Evolutionary conservation across 2,113 vertebrate species (phyloP), one percentile per base, ranked within the genome.

Genomic region (Sylvietta virens): DNA sequence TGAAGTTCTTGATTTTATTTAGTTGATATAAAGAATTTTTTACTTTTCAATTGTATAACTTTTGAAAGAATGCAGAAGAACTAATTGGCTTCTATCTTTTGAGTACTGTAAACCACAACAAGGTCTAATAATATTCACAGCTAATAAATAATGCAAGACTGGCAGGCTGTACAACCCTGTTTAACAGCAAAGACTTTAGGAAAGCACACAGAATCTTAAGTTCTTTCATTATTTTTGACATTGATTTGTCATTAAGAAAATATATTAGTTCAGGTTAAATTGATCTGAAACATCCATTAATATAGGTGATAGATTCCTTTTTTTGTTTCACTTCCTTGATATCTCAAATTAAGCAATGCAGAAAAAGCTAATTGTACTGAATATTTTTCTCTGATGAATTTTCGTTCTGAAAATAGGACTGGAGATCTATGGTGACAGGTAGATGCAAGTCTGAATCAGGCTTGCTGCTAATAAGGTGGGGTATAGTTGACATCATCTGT

Each of bases 241-340:
- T 97, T 98, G 97, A 98, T 98, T 98, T 97, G 97, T 98, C 97
- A 96, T 98, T 98, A 98, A 90, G 97, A 97, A 97, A 98, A 98
- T 97, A 96, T 97, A 97, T 98, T 97, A 93, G 95, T 96, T 97
- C 93, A 96, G 94, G 94, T 97, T 97, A 97, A 97, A 97, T 98
- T 98, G 97, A 97, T 98, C 97, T 97, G 97, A 95, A 97, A 95
- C 97, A 94, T 94, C 60, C 97, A 97, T 98, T 98, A 97, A 97
- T 97, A 97, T 90, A 97, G 95, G 95, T 94, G 97, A 97, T 96
- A 96, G 91, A 96, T 93, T 94, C 60, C 44, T 39, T 58, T 40
- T 77, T 73, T 71, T 31, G 45, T 51, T 85, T 82, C 51, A 50
- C 16, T 93, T 88, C 33, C 67, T 70, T 93, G 64, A 88, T 94